Base-by-base conservation (phyloP, 1,140 invertebrate species). In the Drosophila pectinifera region DNA sequence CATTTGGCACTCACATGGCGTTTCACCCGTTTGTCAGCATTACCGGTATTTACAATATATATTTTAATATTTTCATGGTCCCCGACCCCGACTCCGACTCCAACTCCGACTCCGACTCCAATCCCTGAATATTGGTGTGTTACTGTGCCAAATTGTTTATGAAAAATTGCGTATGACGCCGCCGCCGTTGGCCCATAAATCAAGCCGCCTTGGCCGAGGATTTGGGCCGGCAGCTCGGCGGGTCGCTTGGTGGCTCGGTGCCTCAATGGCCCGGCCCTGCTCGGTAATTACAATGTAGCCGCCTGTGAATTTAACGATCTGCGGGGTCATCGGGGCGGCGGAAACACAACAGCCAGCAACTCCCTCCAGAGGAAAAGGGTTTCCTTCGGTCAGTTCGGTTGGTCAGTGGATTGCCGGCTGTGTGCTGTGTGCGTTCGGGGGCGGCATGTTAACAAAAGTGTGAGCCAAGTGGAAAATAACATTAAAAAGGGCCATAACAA, bases 401-500 rank as follows among this genome's bases (percentile, higher is more conserved):
- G 57, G 81, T 85, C 59, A 46, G 53, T 65, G 57, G 55, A 43
- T 46, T 68, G 54, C 10, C 26, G 53, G 54, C 11, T 46, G 57
- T 59, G 65, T 70, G 54, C 11, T 46, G 57, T 59, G 65, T 70
- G 83, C 61, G 76, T 75, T 63, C 11, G 59, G 62, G 75, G 72
- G 65, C 67, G 76, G 84, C 73, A 89, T 89, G 84, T 85, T 85
- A 80, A 90, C 84, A 89, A 74, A 84, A 89, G 85, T 90, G 80
- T 89, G 84, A 89, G 84, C 80, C 84, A 89, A 89, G 85, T 89
- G 84, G 84, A 90, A 89, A 89, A 89, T 89, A 90, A 90, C 85
- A 89, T 89, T 89, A 90, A 89, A 88, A 88, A 74, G 76, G 58
- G 80, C 84, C 77, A 89, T 89, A 89, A 90, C 84, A 89, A 84